Base-by-base conservation (phyloP, 2,888 invertebrate species). In the Heteromurus nitidus region DNA sequence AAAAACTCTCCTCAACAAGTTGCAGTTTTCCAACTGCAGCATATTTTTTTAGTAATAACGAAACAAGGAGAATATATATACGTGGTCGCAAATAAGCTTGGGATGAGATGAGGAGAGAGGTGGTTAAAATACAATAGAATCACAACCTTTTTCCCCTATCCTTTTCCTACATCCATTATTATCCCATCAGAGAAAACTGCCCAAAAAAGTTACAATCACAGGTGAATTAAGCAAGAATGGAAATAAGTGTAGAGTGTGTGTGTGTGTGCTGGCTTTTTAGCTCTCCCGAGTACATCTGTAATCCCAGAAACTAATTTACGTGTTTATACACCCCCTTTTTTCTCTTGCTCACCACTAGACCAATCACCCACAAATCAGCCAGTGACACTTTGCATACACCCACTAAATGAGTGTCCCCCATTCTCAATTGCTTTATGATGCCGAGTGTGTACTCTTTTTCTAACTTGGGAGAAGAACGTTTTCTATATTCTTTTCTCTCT, bases 331-430 rank as follows among this genome's bases (percentile, higher is more conserved):
- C 81, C 81, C 80, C 75, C 81, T 75, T 81, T 67, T 75, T 50
- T 75, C 64, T 75, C 42, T 64, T 81, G 55, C 70, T 80, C 74
- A 80, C 80, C 74, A 80, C 74, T 58, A 81, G 75, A 70, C 81
- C 81, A 81, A 81, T 81, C 81, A 81, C 81, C 81, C 81, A 81
- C 81, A 81, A 81, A 81, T 81, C 81, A 81, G 81, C 81, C 65
- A 81, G 81, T 81, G 81, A 81, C 81, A 81, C 74, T 75, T 81
- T 70, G 81, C 81, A 81, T 81, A 75, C 81, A 68, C 81, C 81
- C 81, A 81, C 81, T 75, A 81, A 81, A 81, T 81, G 81, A 81
- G 81, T 81, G 81, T 81, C 81, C 81, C 81, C 75, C 81, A 70
- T 75, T 70, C 62, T 70, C 62, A 75, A 81, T 81, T 75, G 24